Evolutionary conservation across 2,797 vertebrate genomes (phyloP).

Genomic region (Tarsius wallacei): DNA sequence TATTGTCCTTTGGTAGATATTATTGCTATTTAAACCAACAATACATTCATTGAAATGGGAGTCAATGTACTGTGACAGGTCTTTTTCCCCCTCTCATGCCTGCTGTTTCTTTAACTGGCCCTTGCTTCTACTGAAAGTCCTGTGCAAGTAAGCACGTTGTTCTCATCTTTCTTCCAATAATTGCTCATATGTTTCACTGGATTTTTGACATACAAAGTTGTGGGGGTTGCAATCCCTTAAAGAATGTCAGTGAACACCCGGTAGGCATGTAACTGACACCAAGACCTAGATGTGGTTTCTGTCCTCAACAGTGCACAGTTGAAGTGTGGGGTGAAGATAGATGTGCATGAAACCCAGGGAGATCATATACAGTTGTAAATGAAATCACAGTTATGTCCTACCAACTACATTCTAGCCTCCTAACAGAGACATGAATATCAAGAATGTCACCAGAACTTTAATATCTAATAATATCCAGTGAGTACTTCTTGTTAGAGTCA

Average conservation of each 20-base stretch:
- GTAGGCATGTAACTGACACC: fast-evolving
- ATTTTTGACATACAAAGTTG: not conserved
- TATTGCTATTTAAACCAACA: fast-evolving
- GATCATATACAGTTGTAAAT: fast-evolving
- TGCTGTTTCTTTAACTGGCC: not conserved
- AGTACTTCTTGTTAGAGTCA: not conserved
- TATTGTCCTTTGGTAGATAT: not conserved
- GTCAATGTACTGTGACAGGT: not conserved
- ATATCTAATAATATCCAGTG: not conserved
- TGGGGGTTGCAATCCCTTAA: not conserved
- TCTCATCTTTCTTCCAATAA: fast-evolving
- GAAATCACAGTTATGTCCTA: fast-evolving
- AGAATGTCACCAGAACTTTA: not conserved
- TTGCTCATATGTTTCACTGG: not conserved
- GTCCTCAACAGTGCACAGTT: fast-evolving
- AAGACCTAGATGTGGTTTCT: not conserved
- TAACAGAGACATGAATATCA: not conserved
- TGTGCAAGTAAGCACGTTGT: fast-evolving
- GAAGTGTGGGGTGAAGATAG: fast-evolving
- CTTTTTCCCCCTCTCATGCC: not conserved
- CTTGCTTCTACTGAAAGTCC: fast-evolving
- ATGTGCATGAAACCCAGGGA: fast-evolving
- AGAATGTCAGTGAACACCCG: fast-evolving
- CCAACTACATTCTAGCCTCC: fast-evolving
- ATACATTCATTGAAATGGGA: not conserved